Evolutionary conservation across 2,888 invertebrate genomes (phyloP).

Genomic region (Lasioglossum marginatum): DNA sequence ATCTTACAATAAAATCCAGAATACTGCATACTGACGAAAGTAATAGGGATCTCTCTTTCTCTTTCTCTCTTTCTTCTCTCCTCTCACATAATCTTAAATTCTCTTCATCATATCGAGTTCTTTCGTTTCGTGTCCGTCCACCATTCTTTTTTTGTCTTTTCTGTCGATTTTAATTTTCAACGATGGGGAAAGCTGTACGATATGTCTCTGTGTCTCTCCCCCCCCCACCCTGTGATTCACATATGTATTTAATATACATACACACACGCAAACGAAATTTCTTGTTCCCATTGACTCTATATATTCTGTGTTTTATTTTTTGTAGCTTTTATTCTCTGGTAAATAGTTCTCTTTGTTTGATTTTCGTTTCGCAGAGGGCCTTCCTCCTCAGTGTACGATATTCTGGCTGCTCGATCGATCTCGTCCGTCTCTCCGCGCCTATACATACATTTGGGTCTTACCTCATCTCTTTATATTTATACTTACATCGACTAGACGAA

Average conservation of each 20-base stretch:
- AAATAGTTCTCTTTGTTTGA: background rate
- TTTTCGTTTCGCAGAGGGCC: conserved; percentile 27
- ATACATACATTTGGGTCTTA: conserved; percentile 36
- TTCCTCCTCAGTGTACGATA: conserved; percentile 67
- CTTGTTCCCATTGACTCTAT: conserved; percentile 57
- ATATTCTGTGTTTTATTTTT: background rate
- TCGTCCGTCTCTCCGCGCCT: conserved; percentile 45
- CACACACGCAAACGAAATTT: conserved; percentile 35
- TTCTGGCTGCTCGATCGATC: conserved; percentile 64
- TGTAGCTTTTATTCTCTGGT: conserved; percentile 17
- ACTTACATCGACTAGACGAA: conserved; percentile 74
- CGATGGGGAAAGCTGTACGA: conserved; percentile 72
- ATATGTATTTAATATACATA: conserved; percentile 19
- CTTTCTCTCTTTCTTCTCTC: too few species aligned
- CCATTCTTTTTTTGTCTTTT: background rate
- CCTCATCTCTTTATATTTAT: conserved; percentile 61
- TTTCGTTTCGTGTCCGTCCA: background rate
- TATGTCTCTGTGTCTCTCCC: conserved; percentile 66
- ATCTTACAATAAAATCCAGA: conserved; percentile 72
- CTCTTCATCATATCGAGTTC: background rate
- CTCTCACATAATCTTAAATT: background rate
- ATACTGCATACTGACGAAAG: conserved; percentile 70
- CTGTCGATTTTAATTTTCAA: conserved; percentile 38
- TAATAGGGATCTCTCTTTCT: conserved; percentile 38
- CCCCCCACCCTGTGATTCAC: conserved; percentile 1